A percentile compares a stretch with the other conserved stretches of the same genome.
phyloP scores from a whole-genome alignment of 1,140 invertebrate species.

The Lepidurus arcticus region DNA sequence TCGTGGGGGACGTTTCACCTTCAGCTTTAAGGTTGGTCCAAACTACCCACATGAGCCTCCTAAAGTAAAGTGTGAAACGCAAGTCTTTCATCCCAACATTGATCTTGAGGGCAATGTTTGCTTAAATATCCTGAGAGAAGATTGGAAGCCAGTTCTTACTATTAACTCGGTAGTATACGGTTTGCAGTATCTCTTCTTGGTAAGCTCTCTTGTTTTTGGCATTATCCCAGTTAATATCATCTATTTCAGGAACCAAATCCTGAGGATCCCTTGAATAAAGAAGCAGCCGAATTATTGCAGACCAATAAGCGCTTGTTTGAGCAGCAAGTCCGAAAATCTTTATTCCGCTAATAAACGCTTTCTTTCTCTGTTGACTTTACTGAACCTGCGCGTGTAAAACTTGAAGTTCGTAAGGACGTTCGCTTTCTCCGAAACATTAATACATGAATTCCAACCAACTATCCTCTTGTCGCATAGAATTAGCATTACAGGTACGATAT shows the following conservation, averaged over 20 bases:
- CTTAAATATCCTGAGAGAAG: slow-evolving; percentile 90
- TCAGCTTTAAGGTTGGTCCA: slow-evolving; percentile 95
- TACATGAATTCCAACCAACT: too few relatives aligned
- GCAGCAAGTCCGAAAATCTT: slow-evolving; percentile 91
- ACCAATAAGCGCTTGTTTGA: slow-evolving; percentile 90
- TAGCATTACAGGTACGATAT: too few relatives aligned
- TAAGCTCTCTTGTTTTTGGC: background rate
- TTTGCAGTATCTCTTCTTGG: slow-evolving; percentile 90
- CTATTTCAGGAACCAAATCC: slow-evolving; percentile 85
- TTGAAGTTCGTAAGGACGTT: too few relatives aligned
- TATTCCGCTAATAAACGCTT: slow-evolving; percentile 43
- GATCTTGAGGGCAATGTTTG: slow-evolving; percentile 93
- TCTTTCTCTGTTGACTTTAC: background rate
- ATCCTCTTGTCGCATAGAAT: too few relatives aligned
- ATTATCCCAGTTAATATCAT: slow-evolving; percentile 31
- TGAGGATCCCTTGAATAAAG: slow-evolving; percentile 97
- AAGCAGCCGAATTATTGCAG: slow-evolving; percentile 95
- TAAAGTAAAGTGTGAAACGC: slow-evolving; percentile 90
- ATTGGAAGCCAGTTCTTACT: slow-evolving; percentile 97
- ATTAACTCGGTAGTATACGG: slow-evolving; percentile 98
- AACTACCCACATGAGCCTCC: slow-evolving; percentile 95
- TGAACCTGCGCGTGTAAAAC: background rate
- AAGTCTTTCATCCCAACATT: slow-evolving; percentile 93
- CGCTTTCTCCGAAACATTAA: too few relatives aligned
- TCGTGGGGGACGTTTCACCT: slow-evolving; percentile 84